A percentile compares a stretch with the other conserved stretches of the same genome.
phyloP scores from a whole-genome alignment of 2,888 invertebrate genomes.

The Patella caerulea region DNA sequence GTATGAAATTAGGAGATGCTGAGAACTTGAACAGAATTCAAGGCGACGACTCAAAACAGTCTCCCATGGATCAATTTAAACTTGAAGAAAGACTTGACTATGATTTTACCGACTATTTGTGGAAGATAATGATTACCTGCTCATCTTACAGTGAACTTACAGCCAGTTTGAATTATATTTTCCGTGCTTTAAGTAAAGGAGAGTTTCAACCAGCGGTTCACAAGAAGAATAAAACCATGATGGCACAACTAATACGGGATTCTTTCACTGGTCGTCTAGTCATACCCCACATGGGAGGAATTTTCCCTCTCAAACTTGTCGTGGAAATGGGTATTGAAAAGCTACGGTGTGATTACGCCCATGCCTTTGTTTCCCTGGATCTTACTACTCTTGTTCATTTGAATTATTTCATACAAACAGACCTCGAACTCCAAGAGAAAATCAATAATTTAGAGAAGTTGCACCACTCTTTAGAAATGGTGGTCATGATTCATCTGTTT shows the following conservation, averaged over 20 bases:
- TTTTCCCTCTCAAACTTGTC: slow-evolving; percentile 52
- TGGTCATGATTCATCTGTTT: slow-evolving; percentile 53
- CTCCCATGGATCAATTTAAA: slow-evolving; percentile 32
- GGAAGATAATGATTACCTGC: slow-evolving; percentile 56
- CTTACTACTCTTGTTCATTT: slow-evolving; percentile 49
- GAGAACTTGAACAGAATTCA: slow-evolving; percentile 32
- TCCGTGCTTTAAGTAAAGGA: slow-evolving; percentile 49
- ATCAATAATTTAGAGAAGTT: slow-evolving; percentile 48
- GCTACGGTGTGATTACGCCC: slow-evolving; percentile 55
- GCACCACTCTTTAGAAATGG: slow-evolving; percentile 57
- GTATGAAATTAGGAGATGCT: slow-evolving; percentile 47
- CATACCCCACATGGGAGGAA: slow-evolving; percentile 48
- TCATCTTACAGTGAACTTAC: slow-evolving; percentile 51
- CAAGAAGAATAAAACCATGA: slow-evolving; percentile 56
- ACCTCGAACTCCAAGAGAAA: slow-evolving; percentile 39
- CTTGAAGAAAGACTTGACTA: slow-evolving; percentile 47
- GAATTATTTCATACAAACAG: slow-evolving; percentile 38
- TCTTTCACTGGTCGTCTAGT: slow-evolving; percentile 56
- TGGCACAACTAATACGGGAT: slow-evolving; percentile 60
- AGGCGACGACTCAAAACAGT: slow-evolving; percentile 28
- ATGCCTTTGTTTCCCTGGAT: slow-evolving; percentile 52
- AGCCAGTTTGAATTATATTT: slow-evolving; percentile 46
- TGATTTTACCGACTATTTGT: slow-evolving; percentile 59
- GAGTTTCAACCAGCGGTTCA: slow-evolving; percentile 58
- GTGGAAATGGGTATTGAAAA: slow-evolving; percentile 65